Conservation (phyloP, 2,888 invertebrate genomes). For the Gnatocerus cornutus region DNA sequence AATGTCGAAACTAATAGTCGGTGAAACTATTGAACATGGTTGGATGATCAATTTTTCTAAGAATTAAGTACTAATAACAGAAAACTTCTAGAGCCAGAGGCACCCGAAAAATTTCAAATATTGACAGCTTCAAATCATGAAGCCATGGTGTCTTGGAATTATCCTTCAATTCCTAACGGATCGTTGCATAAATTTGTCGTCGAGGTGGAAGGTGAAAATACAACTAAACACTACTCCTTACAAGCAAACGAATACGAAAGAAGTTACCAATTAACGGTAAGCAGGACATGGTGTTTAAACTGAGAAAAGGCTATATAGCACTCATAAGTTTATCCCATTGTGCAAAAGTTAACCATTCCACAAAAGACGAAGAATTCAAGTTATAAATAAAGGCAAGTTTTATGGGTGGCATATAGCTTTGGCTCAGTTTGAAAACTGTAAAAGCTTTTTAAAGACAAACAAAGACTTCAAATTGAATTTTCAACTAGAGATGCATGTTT, state of each 20-base stretch:
- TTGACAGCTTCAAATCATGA: background rate
- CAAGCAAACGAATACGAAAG: background rate
- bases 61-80: background rate
- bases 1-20: background rate
- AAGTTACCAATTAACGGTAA: background rate
- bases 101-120: background rate
- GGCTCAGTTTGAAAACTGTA: too few species aligned
- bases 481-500: too few species aligned
- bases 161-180: background rate
- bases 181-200: background rate
- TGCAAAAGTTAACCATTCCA: too few species aligned
- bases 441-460: too few species aligned
- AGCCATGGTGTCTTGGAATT: background rate
- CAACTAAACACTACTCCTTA: background rate
- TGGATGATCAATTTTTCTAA: background rate
- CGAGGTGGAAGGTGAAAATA: background rate
- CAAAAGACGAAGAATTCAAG: too few species aligned
- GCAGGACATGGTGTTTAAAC: too few species aligned
- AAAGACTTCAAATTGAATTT: too few species aligned
- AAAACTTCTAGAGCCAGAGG: background rate
- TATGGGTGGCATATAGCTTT: too few species aligned
- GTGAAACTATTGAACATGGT: background rate
- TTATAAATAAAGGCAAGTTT: too few species aligned
- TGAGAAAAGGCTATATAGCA: background rate
- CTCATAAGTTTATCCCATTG: too few species aligned